Percentiles rank a stretch among this genome's conserved stretches.
Conservation (phyloP, 2,888 invertebrate species). For the Leptinotarsa rubiginosa region DNA sequence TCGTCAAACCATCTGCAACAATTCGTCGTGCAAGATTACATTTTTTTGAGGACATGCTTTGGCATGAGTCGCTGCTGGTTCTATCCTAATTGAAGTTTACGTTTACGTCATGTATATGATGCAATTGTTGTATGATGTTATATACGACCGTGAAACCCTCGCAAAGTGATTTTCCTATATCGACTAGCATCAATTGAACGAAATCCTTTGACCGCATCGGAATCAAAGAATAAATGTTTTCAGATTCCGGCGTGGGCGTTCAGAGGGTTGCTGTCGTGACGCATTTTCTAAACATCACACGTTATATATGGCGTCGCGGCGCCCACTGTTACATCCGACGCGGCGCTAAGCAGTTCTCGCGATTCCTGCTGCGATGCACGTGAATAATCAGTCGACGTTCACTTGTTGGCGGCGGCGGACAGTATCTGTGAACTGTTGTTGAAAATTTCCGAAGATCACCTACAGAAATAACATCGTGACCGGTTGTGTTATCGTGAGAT, state of each 20-base stretch:
- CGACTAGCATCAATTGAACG: neutral
- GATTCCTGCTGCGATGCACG: constrained; percentile 24
- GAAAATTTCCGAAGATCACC: neutral
- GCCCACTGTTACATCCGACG: constrained; percentile 20
- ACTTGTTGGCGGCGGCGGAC: constrained; percentile 39
- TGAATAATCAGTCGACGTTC: constrained; percentile 39
- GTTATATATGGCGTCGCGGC: constrained; percentile 27
- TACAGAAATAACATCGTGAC: neutral
- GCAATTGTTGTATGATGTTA: too few relatives aligned
- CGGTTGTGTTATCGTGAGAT: neutral
- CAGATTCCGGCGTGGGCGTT: constrained; percentile 3
- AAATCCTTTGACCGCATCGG: neutral
- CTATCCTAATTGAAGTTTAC: too few relatives aligned
- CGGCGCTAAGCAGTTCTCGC: constrained; percentile 27
- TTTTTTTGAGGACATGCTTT: too few relatives aligned
- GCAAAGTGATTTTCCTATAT: too few relatives aligned
- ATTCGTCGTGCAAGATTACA: too few relatives aligned
- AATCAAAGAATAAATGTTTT: neutral
- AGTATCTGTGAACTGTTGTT: neutral
- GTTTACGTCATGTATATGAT: too few relatives aligned
- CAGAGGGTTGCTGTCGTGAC: constrained; percentile 22
- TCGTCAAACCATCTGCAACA: too few relatives aligned
- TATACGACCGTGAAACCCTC: too few relatives aligned
- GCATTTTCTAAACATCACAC: constrained; percentile 22
- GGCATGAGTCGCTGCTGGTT: too few relatives aligned